Base-by-base conservation (phyloP, 2,797 vertebrate genomes). In the Melanotaenia nigrans region DNA sequence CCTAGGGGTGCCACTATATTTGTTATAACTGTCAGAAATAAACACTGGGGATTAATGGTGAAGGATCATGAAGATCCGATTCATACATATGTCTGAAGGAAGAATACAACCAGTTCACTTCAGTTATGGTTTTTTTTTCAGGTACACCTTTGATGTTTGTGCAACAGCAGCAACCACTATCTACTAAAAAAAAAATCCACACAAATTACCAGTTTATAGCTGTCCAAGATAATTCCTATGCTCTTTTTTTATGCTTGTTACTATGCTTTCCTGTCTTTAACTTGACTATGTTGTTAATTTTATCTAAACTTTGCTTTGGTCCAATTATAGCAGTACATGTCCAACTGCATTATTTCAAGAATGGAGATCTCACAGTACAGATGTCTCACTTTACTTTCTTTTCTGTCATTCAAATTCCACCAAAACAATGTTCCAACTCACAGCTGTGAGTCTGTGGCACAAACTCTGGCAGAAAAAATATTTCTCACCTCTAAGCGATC, bases 401-500 rank as follows among this genome's bases (percentile, higher is more conserved):
- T 55, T 35, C 58, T 77, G 65, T 63, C 77, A 61, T 82, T 90
- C 60, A 82, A 59, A 75, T 35, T 33, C 40, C 10, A 60, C 71
- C 60, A 74, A 76, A 87, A 81, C 67, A 85, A 78, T 13, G 36
- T 71, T 61, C 83, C 68, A 47, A 22, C 53, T 25, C 51, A 61
- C 55, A 38, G 71, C 63, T 67, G 62, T n/a, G 58, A 76, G 65
- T 78, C 81, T 71, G 69, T 81, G 77, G 80, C 77, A 69, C 68
- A 83, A 83, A 61, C 84, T 77, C 66, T 85, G 78, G 81, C 83
- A 84, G 81, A 73, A 72, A 28, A 70, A 75, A 78, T 72, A 78
- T 73, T 73, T 77, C 83, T 88, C 76, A 81, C 81, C 79, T 79
- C 79, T 80, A 74, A 75, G 55, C 65, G 30, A 83, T 88, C 82